These are phyloP conservation scores for Sebastes trivittatus DNA, from an alignment of 2,797 vertebrate species.

Conservation along the genomic window DNA sequence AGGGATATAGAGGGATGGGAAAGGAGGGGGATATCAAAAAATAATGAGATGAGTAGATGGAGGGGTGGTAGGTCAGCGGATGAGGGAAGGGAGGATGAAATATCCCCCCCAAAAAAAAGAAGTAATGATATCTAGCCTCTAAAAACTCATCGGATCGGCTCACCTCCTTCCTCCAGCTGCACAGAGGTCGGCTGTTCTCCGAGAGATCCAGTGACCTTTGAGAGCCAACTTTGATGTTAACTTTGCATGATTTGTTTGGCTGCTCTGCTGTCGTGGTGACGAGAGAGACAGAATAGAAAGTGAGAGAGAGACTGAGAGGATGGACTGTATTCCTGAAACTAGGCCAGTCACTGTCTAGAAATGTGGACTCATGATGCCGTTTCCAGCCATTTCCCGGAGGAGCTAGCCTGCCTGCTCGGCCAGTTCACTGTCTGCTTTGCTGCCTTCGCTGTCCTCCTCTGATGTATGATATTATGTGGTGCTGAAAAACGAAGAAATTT, in stretches of 20 bases:
- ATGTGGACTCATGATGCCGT: conserved; percentile 75
- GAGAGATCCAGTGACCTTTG: conserved; percentile 71
- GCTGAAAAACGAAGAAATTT: not conserved
- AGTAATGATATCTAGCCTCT: conserved; percentile 31
- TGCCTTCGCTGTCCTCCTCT: conserved; percentile 36
- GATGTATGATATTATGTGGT: not conserved
- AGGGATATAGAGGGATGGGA: conserved; percentile 7
- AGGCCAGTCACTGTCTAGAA: conserved; percentile 78
- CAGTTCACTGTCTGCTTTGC: conserved; percentile 47
- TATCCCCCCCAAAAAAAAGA: not conserved
- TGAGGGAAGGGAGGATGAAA: conserved; percentile 21
- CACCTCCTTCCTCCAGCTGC: conserved; percentile 33
- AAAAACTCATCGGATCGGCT: conserved; percentile 11
- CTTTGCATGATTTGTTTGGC: conserved; percentile 71
- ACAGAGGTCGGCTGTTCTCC: conserved; percentile 50
- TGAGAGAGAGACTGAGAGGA: conserved; percentile 25
- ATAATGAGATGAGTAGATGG: conserved; percentile 62
- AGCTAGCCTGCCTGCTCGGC: conserved; percentile 35
- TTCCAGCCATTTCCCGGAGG: conserved; percentile 65
- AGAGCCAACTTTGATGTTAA: conserved; percentile 73
- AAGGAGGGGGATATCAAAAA: conserved; percentile 50
- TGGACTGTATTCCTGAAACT: conserved; percentile 68
- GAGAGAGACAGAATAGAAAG: conserved; percentile 22
- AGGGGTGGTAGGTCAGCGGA: conserved; percentile 29
- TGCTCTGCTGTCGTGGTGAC: conserved; percentile 27